Conservation (phyloP, 2,113 vertebrate species). For the Hyperopisus bebe region DNA sequence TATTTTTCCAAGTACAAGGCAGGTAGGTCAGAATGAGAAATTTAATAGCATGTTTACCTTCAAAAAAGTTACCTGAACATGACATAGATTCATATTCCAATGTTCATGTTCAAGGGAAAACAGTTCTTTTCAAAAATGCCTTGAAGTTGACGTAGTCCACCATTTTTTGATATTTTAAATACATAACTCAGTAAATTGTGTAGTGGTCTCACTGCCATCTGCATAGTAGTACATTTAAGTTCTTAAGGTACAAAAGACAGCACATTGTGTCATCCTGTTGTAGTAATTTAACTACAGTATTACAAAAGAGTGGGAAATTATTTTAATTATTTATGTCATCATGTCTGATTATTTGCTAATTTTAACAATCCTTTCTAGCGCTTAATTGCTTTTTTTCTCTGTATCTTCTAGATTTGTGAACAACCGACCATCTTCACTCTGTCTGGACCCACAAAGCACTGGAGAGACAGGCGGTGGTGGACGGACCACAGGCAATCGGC, state of each 20-base stretch:
- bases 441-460: conserved; percentile 77
- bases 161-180: too few relatives aligned
- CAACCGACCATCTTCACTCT: conserved; percentile 83
- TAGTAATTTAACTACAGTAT: not conserved
- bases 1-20: too few relatives aligned
- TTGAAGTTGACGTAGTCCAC: not conserved
- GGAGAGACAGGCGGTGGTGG: conserved; percentile 72
- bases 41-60: not conserved
- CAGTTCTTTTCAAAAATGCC: not conserved
- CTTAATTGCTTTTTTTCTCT: not conserved
- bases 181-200: not conserved
- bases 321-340: not conserved
- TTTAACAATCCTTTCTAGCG: not conserved
- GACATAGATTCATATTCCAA: not conserved
- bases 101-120: not conserved
- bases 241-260: not conserved
- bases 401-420: conserved; percentile 74
- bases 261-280: not conserved
- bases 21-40: not conserved
- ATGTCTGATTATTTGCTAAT: not conserved
- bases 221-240: not conserved
- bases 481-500: conserved; percentile 85
- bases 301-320: not conserved
- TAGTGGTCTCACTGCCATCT: not conserved
- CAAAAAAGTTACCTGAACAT: not conserved